Evolutionary conservation across 1,140 invertebrate species (phyloP), one percentile per base, ranked within the genome.

Genomic region (Drosophila pseudoobscura): DNA sequence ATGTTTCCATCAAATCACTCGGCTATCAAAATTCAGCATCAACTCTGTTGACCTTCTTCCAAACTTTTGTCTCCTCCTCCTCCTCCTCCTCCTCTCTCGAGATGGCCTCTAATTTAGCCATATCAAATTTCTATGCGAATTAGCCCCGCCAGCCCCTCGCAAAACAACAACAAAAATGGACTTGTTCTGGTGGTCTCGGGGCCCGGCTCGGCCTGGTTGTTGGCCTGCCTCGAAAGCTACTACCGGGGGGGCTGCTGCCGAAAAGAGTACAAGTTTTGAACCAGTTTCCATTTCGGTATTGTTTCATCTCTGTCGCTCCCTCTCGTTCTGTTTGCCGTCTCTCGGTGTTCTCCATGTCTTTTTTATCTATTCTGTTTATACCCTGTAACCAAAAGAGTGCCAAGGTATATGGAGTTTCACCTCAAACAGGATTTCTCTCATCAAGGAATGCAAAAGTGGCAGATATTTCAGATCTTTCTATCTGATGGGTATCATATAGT

Each of bases 221-320:
- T 52, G 51, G 64, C 58, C 74, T 59, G 74, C 68, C 78, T 75
- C 78, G 76, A 24, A 13, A 60, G 41, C 29, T 4, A 5, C 29
- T 20, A 20, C 20, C 20, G 22, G 22, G 41, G 22, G 22, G 41
- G 17, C 64, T 63, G 24, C 24, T 26, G 4, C 35, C 35, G 35
- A 56, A 45, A 60, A 59, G 13, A 61, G 24, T 13, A 43, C 56
- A 62, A 72, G 45, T 85, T 85, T 70, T 71, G 77, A 75, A 49
- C 74, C 63, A 78, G 77, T 87, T 87, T 85, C 55, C 35, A 39
- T 57, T 70, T 71, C 64, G 68, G 74, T 74, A 87, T 87, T 87
- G 82, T 87, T 50, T 49, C 35, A 3, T 39, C 35, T 39, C 35
- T 39, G 3, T 39, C 35, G 13, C 35, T 35, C 31, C 54, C 9